phyloP scores from a whole-genome alignment of 2,797 vertebrate species.

The Knipowitschia caucasica region DNA sequence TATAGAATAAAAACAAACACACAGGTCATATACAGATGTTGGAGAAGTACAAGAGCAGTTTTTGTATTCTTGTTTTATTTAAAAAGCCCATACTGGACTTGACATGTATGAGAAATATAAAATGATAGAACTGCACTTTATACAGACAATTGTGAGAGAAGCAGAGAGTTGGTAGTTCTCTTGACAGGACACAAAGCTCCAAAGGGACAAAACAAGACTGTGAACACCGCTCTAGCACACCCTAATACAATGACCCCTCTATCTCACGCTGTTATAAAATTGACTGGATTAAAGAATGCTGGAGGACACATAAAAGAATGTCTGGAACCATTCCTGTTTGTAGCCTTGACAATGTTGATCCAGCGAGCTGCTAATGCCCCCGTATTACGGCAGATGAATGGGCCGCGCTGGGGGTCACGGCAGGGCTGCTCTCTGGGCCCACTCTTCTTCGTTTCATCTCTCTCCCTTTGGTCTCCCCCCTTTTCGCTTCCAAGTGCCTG shows the following conservation, averaged over 20 bases:
- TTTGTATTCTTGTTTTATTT: too few species aligned
- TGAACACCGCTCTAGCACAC: conserved; percentile 10
- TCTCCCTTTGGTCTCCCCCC: conserved; percentile 85
- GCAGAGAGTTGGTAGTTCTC: neutral
- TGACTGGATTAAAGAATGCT: conserved; percentile 54
- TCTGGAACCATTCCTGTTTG: conserved; percentile 69
- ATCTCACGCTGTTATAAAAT: conserved; percentile 51
- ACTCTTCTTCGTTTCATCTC: conserved; percentile 92
- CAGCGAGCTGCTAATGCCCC: conserved; percentile 79
- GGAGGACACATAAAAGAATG: conserved; percentile 65
- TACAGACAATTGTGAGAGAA: too few species aligned
- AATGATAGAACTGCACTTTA: too few species aligned
- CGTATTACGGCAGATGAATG: conserved; percentile 84
- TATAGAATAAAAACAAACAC: too few species aligned
- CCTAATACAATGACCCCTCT: conserved; percentile 39
- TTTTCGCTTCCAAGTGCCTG: conserved; percentile 59
- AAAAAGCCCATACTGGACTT: too few species aligned
- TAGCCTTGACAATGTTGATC: conserved; percentile 78
- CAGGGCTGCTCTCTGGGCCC: conserved; percentile 81
- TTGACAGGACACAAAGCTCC: neutral
- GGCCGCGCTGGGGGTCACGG: conserved; percentile 79
- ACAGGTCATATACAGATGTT: too few species aligned
- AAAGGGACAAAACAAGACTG: neutral
- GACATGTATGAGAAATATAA: too few species aligned
- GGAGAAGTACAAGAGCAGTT: too few species aligned